A percentile compares a stretch with the other conserved stretches of the same genome.
Evolutionary conservation across 2,113 vertebrate species (phyloP).

Genomic region (Rhagologus leucostigma): DNA sequence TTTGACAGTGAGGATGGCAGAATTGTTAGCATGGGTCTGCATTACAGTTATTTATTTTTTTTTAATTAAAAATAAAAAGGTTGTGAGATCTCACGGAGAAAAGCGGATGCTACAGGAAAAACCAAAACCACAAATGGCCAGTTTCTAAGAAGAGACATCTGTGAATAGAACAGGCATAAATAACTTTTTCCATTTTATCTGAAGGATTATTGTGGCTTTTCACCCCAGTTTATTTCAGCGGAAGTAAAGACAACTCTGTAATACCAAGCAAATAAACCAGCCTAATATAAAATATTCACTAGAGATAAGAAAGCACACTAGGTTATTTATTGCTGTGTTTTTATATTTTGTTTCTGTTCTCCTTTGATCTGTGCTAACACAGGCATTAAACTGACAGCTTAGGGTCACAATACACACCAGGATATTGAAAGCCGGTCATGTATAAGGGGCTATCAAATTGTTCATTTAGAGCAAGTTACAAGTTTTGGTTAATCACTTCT

Average conservation of each 20-base stretch:
- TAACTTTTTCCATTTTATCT: slow-evolving; percentile 46
- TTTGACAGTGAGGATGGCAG: slow-evolving; percentile 7
- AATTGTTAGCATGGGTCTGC: neutral
- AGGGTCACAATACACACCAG: neutral
- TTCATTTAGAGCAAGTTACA: neutral
- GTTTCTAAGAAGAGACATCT: slow-evolving; percentile 51
- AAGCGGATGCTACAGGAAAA: neutral
- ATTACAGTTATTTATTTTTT: neutral
- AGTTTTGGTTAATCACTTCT: neutral
- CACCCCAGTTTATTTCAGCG: neutral
- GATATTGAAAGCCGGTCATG: neutral
- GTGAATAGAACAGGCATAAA: slow-evolving; percentile 47
- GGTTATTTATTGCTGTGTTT: slow-evolving; percentile 35
- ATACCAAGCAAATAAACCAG: slow-evolving; percentile 16
- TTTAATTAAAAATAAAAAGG: neutral
- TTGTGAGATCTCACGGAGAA: neutral
- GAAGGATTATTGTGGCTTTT: slow-evolving; percentile 29
- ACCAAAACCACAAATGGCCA: neutral
- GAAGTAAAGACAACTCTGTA: slow-evolving; percentile 12
- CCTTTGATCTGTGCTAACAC: slow-evolving; percentile 17
- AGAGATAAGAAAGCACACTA: slow-evolving; percentile 14
- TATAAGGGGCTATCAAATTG: neutral
- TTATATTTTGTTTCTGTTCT: slow-evolving; percentile 10
- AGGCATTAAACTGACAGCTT: slow-evolving; percentile 9
- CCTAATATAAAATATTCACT: neutral